phyloP scores from a whole-genome alignment of 1,140 invertebrate species.

The Hestina assimilis region DNA sequence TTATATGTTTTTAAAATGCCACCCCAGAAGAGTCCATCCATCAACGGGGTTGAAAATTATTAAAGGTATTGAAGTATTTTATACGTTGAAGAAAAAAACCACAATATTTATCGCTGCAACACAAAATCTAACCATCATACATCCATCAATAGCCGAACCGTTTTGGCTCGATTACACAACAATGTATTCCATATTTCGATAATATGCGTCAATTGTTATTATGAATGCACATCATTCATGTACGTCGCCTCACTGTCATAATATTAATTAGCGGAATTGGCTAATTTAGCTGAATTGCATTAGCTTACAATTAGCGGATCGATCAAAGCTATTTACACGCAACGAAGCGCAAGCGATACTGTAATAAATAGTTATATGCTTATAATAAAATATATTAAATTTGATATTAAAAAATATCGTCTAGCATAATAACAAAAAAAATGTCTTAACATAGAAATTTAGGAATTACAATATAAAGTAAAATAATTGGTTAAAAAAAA shows the following conservation, averaged over 20 bases:
- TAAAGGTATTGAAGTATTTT: neutral
- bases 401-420: too few relatives aligned
- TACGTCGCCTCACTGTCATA: constrained; percentile 22
- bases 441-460: too few relatives aligned
- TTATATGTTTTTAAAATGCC: too few relatives aligned
- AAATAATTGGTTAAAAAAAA: too few relatives aligned
- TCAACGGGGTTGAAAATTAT: neutral
- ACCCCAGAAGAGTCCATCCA: too few relatives aligned
- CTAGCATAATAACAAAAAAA: too few relatives aligned
- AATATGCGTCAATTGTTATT: constrained; percentile 18
- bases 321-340: constrained; percentile 2
- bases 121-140: neutral
- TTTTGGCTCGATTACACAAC: constrained; percentile 33
- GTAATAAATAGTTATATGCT: too few relatives aligned
- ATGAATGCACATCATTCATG: constrained; percentile 24
- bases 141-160: neutral
- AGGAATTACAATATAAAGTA: too few relatives aligned
- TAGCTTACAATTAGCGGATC: constrained; percentile 18
- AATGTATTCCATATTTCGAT: constrained; percentile 13
- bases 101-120: neutral
- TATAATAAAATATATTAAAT: too few relatives aligned
- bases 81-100: too few relatives aligned
- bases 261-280: constrained; percentile 33
- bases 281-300: constrained; percentile 32
- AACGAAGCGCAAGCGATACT: neutral